These are phyloP conservation scores for Zoanthus gigantus DNA, from an alignment of 92 coral and sea anemone species.

Conservation along the genomic window DNA sequence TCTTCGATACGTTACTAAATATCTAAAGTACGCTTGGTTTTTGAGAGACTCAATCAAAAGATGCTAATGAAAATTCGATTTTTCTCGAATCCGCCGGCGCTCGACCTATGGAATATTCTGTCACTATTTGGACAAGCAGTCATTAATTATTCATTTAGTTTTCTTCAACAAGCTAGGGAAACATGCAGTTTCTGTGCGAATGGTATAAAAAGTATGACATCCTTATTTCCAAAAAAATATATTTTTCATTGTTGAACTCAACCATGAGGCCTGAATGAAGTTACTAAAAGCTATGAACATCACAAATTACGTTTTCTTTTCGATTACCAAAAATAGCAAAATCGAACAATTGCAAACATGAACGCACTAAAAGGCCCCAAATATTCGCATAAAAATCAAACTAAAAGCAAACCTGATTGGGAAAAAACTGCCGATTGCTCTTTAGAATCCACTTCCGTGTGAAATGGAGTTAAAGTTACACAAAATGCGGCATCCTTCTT, in stretches of 20 bases:
- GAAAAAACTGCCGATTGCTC: slow-evolving; percentile 21
- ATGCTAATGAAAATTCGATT: background rate
- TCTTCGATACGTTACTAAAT: background rate
- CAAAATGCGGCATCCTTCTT: slow-evolving; percentile 33
- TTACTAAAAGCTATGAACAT: slow-evolving; percentile 3
- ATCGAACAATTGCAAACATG: slow-evolving; percentile 45
- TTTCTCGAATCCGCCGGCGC: slow-evolving; percentile 6
- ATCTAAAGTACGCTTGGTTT: background rate
- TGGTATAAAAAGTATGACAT: slow-evolving; percentile 26
- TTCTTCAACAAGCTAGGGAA: slow-evolving; percentile 39
- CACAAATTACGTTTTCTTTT: slow-evolving; percentile 30
- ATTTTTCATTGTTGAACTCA: background rate
- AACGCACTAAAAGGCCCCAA: slow-evolving; percentile 36
- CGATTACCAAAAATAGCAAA: slow-evolving; percentile 51
- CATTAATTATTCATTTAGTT: slow-evolving; percentile 49
- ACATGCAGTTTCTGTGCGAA: slow-evolving; percentile 51
- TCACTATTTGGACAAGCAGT: slow-evolving; percentile 36
- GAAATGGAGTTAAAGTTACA: slow-evolving; percentile 21
- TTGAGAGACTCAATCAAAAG: background rate
- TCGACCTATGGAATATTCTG: slow-evolving; percentile 37
- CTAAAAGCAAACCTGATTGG: slow-evolving; percentile 22
- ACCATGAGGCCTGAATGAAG: background rate
- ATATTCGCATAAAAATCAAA: slow-evolving; percentile 9
- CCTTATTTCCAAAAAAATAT: background rate
- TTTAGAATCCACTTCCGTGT: slow-evolving; percentile 35